phyloP scores from a whole-genome alignment of 2,888 invertebrate genomes.

The Philaethria dido region DNA sequence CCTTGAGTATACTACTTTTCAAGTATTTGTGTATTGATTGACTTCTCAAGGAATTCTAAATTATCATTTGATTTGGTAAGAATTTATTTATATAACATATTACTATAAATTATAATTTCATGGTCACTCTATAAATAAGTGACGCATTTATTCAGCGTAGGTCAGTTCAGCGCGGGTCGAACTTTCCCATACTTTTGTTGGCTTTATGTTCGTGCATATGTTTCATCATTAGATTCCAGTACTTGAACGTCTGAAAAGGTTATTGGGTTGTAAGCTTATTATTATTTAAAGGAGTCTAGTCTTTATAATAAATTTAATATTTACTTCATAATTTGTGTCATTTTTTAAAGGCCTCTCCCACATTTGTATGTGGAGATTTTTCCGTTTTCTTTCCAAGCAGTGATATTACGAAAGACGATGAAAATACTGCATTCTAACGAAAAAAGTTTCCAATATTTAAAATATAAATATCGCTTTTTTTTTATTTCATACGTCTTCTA shows the following conservation, averaged over 20 bases:
- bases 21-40: no score
- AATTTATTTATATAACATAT: neutral
- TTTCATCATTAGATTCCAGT: slow-evolving; percentile 13
- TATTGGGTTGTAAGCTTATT: slow-evolving; percentile 4
- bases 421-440: no score
- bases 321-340: neutral
- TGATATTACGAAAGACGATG: no score
- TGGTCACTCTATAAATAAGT: slow-evolving; percentile 17
- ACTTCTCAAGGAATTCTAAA: no score
- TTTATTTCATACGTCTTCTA: no score
- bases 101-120: neutral
- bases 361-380: no score
- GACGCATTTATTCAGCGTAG: slow-evolving; percentile 34
- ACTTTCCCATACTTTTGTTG: slow-evolving; percentile 35
- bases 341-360: no score
- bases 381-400: no score
- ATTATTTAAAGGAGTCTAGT: neutral
- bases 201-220: slow-evolving; percentile 19
- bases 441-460: no score
- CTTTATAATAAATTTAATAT: neutral
- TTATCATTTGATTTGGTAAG: no score
- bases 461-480: no score
- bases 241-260: neutral
- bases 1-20: no score
- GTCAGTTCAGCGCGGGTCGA: slow-evolving; percentile 33